Base-by-base conservation (phyloP, 1,140 invertebrate genomes). In the Solen grandis region DNA sequence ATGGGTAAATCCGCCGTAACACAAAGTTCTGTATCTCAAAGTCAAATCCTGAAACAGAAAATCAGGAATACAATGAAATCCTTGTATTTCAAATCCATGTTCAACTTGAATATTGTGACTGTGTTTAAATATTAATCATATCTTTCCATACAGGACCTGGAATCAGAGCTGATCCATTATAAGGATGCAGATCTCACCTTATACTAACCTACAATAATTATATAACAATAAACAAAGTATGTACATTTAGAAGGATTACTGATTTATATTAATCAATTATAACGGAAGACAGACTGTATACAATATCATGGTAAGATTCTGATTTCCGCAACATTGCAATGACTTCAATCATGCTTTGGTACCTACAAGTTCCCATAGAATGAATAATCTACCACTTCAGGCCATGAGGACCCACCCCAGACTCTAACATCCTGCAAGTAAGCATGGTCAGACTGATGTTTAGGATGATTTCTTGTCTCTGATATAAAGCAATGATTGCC, bases 1-100 rank as follows among this genome's bases (percentile, higher is more conserved):
- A 95, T 25, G 98, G 98, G 93, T 99, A 99, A 0, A 99, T 95
- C 81, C 97, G 93, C n/a, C 98, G 94, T 3, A 95, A 95, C 2
- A 99, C 95, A 57, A 96, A 89, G 89, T 97, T 96, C 76, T 95
- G 94, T 57, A 95, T 93, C 80, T 95, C 95, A 55, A 95, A 92
- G 88, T 95, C 95, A 35, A 94, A 93, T 31, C 97, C 94, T 94
- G 84, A 35, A 90, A 88, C 72, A 74, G 55, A 80, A 79, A 29
- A 78, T 70, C 69, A 55, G 55, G 10, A 59, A n/a, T 59, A 59
- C 55, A 59, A 59, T 50, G 46, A 14, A n/a, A 50, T 50, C n/a
- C n/a, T n/a, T n/a, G n/a, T n/a, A n/a, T n/a, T n/a, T n/a, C n/a
- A n/a, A n/a, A n/a, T n/a, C n/a, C n/a, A n/a, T n/a, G n/a, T n/a